Conservation (phyloP, 2,797 vertebrate genomes). For the Menidia menidia region DNA sequence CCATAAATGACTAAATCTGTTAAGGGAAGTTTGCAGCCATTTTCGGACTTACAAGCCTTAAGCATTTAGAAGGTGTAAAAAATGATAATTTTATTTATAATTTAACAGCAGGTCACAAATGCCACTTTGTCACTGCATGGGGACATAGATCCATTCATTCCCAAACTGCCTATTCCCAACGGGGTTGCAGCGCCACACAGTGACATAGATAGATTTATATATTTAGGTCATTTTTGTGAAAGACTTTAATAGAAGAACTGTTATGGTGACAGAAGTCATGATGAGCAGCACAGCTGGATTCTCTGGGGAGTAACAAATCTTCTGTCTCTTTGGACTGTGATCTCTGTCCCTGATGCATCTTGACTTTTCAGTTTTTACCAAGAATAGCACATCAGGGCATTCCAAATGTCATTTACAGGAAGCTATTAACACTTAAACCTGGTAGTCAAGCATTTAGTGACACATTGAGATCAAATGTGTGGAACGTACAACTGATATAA, state of each 20-base stretch:
- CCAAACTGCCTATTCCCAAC: too few species aligned
- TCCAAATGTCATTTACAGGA: slow-evolving; percentile 22
- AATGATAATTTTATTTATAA: not conserved
- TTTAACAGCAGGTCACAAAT: not conserved
- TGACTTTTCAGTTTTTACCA: slow-evolving; percentile 25
- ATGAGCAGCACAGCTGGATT: slow-evolving; percentile 20
- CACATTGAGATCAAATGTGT: not conserved
- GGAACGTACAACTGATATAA: not conserved
- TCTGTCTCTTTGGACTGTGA: slow-evolving; percentile 17
- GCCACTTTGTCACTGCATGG: not conserved
- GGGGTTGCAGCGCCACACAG: too few species aligned
- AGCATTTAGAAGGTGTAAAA: not conserved
- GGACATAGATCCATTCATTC: too few species aligned
- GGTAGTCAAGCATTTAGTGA: not conserved
- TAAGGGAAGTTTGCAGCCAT: not conserved
- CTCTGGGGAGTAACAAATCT: slow-evolving; percentile 35
- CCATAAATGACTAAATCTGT: not conserved
- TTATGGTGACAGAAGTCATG: not conserved
- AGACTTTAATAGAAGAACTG: not conserved
- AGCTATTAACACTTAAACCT: not conserved
- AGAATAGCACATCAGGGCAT: slow-evolving; percentile 14
- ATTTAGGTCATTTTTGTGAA: not conserved
- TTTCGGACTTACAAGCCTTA: not conserved
- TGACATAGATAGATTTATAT: not conserved
- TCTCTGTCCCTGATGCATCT: slow-evolving; percentile 5